phyloP scores from a whole-genome alignment of 2,113 vertebrate species.

The Crotalus viridis region DNA sequence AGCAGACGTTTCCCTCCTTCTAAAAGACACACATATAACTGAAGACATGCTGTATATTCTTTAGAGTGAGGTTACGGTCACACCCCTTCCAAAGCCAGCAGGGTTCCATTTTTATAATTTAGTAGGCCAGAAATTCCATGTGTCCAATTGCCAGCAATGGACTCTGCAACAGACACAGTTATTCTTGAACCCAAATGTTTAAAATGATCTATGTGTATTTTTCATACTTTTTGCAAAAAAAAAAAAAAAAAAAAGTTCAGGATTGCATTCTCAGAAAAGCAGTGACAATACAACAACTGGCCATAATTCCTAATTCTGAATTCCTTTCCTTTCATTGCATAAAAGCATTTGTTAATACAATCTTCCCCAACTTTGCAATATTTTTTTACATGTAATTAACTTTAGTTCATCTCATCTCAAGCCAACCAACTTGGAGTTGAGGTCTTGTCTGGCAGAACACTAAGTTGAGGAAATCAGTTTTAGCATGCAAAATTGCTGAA shows the following conservation, averaged over 20 bases:
- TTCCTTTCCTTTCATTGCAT: conserved; percentile 7
- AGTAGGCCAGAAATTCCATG: conserved; percentile 46
- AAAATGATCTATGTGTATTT: conserved; percentile 34
- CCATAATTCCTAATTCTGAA: conserved; percentile 53
- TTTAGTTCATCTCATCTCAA: background rate
- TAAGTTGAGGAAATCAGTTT: background rate
- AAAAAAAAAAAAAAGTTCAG: conserved; percentile 27
- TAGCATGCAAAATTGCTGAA: conserved; percentile 14
- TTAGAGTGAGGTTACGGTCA: conserved; percentile 37
- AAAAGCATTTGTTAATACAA: conserved; percentile 18
- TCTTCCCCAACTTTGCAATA: background rate
- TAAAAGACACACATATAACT: conserved; percentile 34
- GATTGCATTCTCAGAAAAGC: conserved; percentile 49
- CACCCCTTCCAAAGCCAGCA: conserved; percentile 23
- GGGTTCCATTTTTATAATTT: conserved; percentile 36
- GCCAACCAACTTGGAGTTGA: background rate
- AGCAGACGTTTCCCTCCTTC: conserved; percentile 37
- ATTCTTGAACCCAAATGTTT: conserved; percentile 39
- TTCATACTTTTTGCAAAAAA: conserved; percentile 26
- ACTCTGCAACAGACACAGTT: conserved; percentile 32
- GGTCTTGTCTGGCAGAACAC: background rate
- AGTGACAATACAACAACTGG: conserved; percentile 68
- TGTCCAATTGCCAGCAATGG: conserved; percentile 64
- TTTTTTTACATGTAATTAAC: too few relatives aligned
- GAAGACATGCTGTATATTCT: conserved; percentile 50